Percentiles rank a stretch among this genome's conserved stretches.
Evolutionary conservation across 2,888 invertebrate genomes (phyloP).

Genomic region (Pristionchus japonicus): DNA sequence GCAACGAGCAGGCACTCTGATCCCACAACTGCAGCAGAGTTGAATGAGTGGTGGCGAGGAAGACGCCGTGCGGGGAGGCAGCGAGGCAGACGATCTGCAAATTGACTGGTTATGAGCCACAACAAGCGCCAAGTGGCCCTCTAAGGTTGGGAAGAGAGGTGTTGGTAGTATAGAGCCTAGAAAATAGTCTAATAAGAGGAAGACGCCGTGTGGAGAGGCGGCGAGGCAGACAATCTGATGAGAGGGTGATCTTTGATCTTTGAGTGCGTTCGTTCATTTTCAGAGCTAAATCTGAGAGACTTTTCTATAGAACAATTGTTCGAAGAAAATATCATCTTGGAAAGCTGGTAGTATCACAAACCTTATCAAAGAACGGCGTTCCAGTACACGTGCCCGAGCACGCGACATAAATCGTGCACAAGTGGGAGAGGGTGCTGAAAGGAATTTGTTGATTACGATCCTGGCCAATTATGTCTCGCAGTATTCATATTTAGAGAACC

Average conservation of each 20-base stretch:
- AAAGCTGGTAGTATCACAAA: constrained; percentile 53
- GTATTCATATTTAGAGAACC: not conserved
- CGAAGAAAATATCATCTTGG: no score
- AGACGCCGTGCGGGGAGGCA: constrained; percentile 76
- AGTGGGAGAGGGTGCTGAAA: constrained; percentile 62
- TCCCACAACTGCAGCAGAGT: constrained; percentile 79
- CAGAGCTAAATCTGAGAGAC: no score
- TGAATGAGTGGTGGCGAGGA: constrained; percentile 78
- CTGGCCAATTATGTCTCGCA: not conserved
- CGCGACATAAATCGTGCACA: constrained; percentile 76
- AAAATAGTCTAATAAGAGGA: no score
- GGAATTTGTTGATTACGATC: not conserved
- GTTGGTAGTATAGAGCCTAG: no score
- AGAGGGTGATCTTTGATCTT: not conserved
- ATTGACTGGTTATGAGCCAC: no score
- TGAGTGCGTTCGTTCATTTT: no score
- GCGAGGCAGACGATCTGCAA: constrained; percentile 74
- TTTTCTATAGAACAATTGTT: no score
- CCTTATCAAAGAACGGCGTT: constrained; percentile 76
- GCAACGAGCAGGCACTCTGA: constrained; percentile 77
- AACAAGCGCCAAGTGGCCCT: no score
- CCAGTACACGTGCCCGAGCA: constrained; percentile 75
- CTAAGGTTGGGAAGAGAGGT: no score
- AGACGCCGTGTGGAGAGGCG: no score
- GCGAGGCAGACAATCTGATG: no score